These are phyloP conservation scores for Raphicerus campestris DNA, from an alignment of 2,113 vertebrate species.

Conservation along the genomic window DNA sequence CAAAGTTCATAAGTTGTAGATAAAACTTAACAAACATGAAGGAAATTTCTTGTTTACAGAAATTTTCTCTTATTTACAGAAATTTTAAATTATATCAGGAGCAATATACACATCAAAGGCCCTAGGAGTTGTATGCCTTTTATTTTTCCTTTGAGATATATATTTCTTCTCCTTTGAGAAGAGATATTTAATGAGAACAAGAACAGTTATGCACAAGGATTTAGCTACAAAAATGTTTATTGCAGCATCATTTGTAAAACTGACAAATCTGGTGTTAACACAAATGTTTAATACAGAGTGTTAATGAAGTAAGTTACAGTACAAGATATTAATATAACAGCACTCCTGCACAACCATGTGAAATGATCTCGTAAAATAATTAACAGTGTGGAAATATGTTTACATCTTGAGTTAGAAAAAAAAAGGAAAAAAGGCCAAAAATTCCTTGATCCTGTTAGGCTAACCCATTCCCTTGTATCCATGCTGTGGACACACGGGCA, in stretches of 20 bases:
- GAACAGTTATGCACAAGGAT: not conserved
- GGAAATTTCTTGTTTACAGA: not conserved
- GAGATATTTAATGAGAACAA: not conserved
- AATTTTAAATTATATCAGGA: slow-evolving; percentile 18
- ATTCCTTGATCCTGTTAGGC: not conserved
- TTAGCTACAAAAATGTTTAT: not conserved
- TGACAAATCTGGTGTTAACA: not conserved
- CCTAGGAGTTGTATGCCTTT: not conserved
- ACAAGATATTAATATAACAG: not conserved
- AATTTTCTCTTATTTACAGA: slow-evolving; percentile 5
- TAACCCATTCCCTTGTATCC: not conserved
- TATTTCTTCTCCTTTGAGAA: not conserved
- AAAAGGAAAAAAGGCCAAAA: not conserved
- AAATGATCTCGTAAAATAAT: not conserved
- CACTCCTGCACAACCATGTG: not conserved
- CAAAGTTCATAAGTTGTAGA: slow-evolving; percentile 3
- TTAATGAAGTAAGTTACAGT: not conserved
- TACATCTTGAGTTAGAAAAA: not conserved
- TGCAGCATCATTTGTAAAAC: not conserved
- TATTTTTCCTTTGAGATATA: not conserved
- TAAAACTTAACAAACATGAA: not conserved
- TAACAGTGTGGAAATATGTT: not conserved
- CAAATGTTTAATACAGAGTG: not conserved
- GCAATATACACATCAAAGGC: not conserved
- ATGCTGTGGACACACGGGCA: not conserved